Evolutionary conservation across 2,888 invertebrate species (phyloP), one percentile per base, ranked within the genome.

Genomic region (Gymnocheta viridis): DNA sequence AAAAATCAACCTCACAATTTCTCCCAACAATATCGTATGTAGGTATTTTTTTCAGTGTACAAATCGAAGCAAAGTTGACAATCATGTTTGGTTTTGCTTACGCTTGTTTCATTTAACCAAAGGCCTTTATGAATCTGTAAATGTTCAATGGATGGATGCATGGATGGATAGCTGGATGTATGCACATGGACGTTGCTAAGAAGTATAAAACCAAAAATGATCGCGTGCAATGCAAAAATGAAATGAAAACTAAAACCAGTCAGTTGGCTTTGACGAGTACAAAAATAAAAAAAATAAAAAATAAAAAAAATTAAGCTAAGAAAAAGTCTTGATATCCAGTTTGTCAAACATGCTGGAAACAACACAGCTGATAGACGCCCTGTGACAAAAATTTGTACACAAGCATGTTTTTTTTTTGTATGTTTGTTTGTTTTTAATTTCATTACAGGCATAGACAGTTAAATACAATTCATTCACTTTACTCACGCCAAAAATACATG

Each of bases 281-380:
- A 49, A 49, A 58, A 47, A 32, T 2, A 54, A 19, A 1, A 10
- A 32, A 1, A 56, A 38, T 2, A 19, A 38, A 35, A n/a, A n/a
- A 1, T 7, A n/a, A 29, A 22, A 19, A 49, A 49, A 29, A n/a
- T 29, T 60, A 24, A 38, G 47, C 22, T 29, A 10, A 47, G 32
- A 60, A 14, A 35, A 24, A 60, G 77, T 51, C 49, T 69, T 62
- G 58, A 73, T 73, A 81, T 74, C 81, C 74, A 76, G 81, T 82
- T 82, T 82, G 74, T 81, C 35, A 74, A 73, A 78, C 72, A 66
- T 66, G 49, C 49, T 49, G 12, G 24, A 82, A 29, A 69, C 69
- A 76, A 64, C 80, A 72, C 81, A 82, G 74, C 81, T 76, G 81
- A 82, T 76, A 82, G 81, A 82, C 69, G 81, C 81, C 81, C 81